Evolutionary conservation across 2,113 vertebrate genomes (phyloP), one percentile per base, ranked within the genome.

Genomic region (Neogale vison): DNA sequence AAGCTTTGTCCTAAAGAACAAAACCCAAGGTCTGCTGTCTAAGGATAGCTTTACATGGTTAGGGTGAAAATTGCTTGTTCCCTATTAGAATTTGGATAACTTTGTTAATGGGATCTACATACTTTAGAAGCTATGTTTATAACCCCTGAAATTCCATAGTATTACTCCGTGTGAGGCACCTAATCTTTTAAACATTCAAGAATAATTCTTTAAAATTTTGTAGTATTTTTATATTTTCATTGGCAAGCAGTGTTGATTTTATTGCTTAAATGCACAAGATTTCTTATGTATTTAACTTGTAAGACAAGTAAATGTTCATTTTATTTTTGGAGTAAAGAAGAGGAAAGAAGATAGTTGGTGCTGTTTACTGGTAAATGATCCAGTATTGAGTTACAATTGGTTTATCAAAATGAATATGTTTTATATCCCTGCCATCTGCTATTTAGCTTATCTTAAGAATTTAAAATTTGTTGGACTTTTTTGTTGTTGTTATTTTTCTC

Each of bases 81-180:
- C 29, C 61, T 97, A 65, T 39, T 96, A 95, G 96, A 96, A 93
- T 96, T 97, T 93, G 88, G 97, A 92, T 97, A 79, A 17, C 96
- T 96, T 96, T 97, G 96, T 97, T 98, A 97, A 97, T 98, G n/a
- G 97, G 80, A 82, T 98, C 97, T 98, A 83, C 63, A 61, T 98
- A 84, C 86, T 96, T 98, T 97, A 92, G 97, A 98, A 98, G 63
- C 97, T 87, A 86, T 97, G 90, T 80, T 95, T 91, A 96, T 98
- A 95, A 80, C 34, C 6, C 47, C 31, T 96, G 86, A 67, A 92
- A 88, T 96, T 94, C 23, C 26, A 69, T 24, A 39, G 5, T 85
- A 36, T 95, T 86, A 83, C 71, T 90, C 29, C 72, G 1, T 89
- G 5, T 76, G 80, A 94, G 95, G n/a, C 23, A 84, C 29, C 34